Evolutionary conservation across 2,113 vertebrate species (phyloP).

Genomic region (Prinia subflava): DNA sequence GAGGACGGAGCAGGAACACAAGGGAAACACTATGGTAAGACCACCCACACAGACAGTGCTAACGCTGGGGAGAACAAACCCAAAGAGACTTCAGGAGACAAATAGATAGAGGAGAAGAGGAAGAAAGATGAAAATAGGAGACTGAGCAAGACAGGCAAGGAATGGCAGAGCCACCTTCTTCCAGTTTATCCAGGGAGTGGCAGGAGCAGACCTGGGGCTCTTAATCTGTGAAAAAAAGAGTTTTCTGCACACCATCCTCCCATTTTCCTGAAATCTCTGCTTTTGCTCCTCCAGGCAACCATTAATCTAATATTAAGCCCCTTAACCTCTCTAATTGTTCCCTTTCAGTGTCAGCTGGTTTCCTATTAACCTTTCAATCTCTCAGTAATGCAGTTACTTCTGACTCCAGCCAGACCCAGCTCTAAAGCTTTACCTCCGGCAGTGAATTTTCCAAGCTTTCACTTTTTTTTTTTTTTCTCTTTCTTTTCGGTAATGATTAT

Average conservation of each 20-base stretch:
- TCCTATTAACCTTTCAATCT: slow-evolving; percentile 70
- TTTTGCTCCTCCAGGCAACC: slow-evolving; percentile 59
- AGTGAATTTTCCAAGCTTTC: slow-evolving; percentile 36
- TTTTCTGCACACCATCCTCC: not conserved
- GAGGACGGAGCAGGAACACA: not conserved
- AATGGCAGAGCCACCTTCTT: not conserved
- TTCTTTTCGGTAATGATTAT: slow-evolving; percentile 29
- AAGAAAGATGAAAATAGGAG: not conserved
- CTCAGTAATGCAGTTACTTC: slow-evolving; percentile 65
- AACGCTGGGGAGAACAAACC: not conserved
- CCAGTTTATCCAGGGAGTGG: not conserved
- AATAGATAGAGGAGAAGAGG: not conserved
- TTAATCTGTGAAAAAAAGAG: not conserved
- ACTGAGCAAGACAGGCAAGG: not conserved
- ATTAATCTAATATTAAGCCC: slow-evolving; percentile 69
- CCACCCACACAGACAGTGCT: not conserved
- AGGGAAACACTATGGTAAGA: not conserved
- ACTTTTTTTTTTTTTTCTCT: not conserved
- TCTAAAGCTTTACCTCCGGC: slow-evolving; percentile 63
- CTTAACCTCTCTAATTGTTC: slow-evolving; percentile 70
- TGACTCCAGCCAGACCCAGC: slow-evolving; percentile 41
- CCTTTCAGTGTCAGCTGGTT: slow-evolving; percentile 60
- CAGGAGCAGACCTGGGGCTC: not conserved
- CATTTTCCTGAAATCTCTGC: slow-evolving; percentile 60
- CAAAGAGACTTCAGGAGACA: not conserved